Conservation (phyloP, 2,113 vertebrate species). For the Hoplias malabaricus region DNA sequence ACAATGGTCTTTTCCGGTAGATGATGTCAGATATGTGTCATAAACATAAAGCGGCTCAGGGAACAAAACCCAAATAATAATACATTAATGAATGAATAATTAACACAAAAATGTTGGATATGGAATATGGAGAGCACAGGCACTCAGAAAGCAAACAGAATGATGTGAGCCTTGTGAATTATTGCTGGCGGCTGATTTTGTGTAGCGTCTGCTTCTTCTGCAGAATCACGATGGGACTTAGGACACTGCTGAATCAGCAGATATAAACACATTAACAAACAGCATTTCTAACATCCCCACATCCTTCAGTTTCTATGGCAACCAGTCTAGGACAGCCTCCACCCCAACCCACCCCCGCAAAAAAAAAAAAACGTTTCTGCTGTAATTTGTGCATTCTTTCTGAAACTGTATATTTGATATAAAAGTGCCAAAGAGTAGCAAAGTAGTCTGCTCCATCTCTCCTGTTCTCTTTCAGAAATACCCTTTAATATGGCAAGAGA, state of each 20-base stretch:
- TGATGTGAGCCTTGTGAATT: neutral
- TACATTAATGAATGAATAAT: too few species aligned
- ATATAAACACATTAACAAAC: constrained; percentile 16
- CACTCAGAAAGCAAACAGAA: neutral
- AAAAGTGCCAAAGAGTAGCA: neutral
- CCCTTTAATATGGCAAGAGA: neutral
- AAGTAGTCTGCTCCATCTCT: neutral
- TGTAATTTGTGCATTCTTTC: constrained; percentile 18
- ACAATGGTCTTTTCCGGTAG: too few species aligned
- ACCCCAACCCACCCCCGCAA: neutral
- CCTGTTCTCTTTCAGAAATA: neutral
- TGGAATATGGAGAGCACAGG: neutral
- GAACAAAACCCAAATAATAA: too few species aligned
- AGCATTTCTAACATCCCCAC: neutral
- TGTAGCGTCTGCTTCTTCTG: neutral
- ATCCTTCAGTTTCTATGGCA: constrained; percentile 42
- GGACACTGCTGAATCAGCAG: constrained; percentile 46
- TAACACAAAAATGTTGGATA: neutral
- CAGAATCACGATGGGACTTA: neutral
- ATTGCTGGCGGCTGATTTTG: neutral
- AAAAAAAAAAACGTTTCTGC: neutral
- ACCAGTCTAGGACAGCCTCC: neutral
- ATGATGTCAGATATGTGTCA: too few species aligned
- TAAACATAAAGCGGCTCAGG: too few species aligned
- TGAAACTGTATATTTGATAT: constrained; percentile 27